Evolutionary conservation across 2,888 invertebrate species (phyloP), one percentile per base, ranked within the genome.

Genomic region (Mesorhabditis sp.): DNA sequence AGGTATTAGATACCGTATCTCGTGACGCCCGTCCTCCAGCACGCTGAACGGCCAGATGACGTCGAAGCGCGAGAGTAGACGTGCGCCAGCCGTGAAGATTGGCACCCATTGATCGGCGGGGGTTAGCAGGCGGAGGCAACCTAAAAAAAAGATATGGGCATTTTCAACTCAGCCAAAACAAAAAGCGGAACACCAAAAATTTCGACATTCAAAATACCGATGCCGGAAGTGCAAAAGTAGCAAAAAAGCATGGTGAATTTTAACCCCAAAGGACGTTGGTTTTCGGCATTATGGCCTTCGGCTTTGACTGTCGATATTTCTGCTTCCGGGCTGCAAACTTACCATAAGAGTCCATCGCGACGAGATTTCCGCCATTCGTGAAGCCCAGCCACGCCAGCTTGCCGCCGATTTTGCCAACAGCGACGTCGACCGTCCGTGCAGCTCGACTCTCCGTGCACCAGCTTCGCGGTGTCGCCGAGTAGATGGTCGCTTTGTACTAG

Each of bases 31-130:
- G 45, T 68, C 68, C 61, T 80, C 79, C 3, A 74, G 70, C 5
- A 84, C 67, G 10, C 74, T 67, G 62, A 84, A 68, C 4, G 83
- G 84, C 80, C 82, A 83, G 64, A 83, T 72, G 28, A 73, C 72
- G 64, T 83, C 82, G 4, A 74, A 72, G 7, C 76, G 70, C 5
- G 72, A 69, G 4, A 74, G 71, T 4, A 82, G 45, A 5, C 73
- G 50, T 3, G 75, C 70, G 4, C 70, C 50, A 4, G 81, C 84
- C 43, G 76, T 71, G 70, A 84, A 79, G 62, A 83, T 74, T 1
- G 83, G 83, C 41, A 78, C 66, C 83, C 83, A 83, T 42, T 80
- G 64, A n/a, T 77, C 76, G 13, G 71, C 65, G 10, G 75, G 67
- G 1, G 75, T 66, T 4, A 77, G 72, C 4, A 78, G 62, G 50